Evolutionary conservation across 2,888 invertebrate species (phyloP), one percentile per base, ranked within the genome.

Genomic region (Caenorhabditis japonica): DNA sequence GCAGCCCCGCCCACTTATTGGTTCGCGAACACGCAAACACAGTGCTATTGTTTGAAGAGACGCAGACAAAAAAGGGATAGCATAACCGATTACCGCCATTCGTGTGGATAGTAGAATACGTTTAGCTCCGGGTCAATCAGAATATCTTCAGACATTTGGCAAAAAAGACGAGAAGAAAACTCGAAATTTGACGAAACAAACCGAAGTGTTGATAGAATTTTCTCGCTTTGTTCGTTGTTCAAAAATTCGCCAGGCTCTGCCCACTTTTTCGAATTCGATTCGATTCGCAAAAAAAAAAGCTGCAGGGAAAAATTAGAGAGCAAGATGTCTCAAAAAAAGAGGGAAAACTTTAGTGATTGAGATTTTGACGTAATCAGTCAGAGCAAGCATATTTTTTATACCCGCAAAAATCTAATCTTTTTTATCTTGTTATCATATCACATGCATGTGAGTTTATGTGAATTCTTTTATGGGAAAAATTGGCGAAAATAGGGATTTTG

Each of bases 1-100:
- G 12, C 36, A 15, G 36, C 36, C 15, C 36, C 36, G 36, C 36
- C 36, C 36, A 36, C 36, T 36, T 36, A 3, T 36, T 8, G 36
- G 5, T 33, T n/a, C n/a, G n/a, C n/a, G n/a, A n/a, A n/a, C n/a
- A n/a, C n/a, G n/a, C n/a, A n/a, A n/a, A n/a, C n/a, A n/a, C n/a
- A n/a, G n/a, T n/a, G n/a, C n/a, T n/a, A n/a, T n/a, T n/a, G n/a
- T n/a, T n/a, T n/a, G n/a, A n/a, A n/a, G n/a, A n/a, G n/a, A n/a
- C n/a, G n/a, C n/a, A n/a, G n/a, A n/a, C n/a, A n/a, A n/a, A n/a
- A n/a, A n/a, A n/a, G n/a, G n/a, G n/a, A n/a, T n/a, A n/a, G n/a
- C n/a, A n/a, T n/a, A n/a, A n/a, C n/a, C n/a, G n/a, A 15, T 59
- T 55, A 64, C 55, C 55, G 62, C 47, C 62, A 55, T 53, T 64